Percentiles rank a stretch among this genome's conserved stretches.
phyloP scores from a whole-genome alignment of 2,797 vertebrate species.

The Silurus aristotelis region DNA sequence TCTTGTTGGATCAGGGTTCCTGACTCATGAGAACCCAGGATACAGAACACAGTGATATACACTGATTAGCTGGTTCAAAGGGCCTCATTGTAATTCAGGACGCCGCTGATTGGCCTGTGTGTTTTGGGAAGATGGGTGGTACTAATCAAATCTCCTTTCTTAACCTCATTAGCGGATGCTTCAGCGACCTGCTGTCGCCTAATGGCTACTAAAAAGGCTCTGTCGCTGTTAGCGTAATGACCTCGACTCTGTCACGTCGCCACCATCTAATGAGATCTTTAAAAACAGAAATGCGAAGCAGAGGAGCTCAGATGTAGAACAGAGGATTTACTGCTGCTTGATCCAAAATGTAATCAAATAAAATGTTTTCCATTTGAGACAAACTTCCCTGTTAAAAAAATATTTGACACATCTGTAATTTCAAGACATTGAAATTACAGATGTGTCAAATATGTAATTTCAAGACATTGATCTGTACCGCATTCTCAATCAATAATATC shows the following conservation, averaged over 20 bases:
- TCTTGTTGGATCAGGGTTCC: slow-evolving; percentile 16
- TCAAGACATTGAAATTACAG: slow-evolving; percentile 16
- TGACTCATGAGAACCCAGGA: slow-evolving; percentile 4
- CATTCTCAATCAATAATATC: not conserved
- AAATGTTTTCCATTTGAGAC: not conserved
- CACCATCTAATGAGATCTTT: slow-evolving; percentile 29
- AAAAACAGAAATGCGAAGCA: slow-evolving; percentile 10
- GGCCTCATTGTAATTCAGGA: slow-evolving; percentile 8
- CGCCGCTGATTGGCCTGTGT: slow-evolving; percentile 16
- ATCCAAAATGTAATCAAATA: slow-evolving; percentile 3
- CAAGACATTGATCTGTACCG: not conserved
- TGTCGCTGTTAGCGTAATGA: slow-evolving; percentile 31
- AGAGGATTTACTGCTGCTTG: not conserved
- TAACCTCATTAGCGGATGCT: slow-evolving; percentile 44
- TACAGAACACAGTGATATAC: not conserved
- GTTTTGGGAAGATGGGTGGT: slow-evolving; percentile 26
- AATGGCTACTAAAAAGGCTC: slow-evolving; percentile 34
- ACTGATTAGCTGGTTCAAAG: slow-evolving; percentile 5
- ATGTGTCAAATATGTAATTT: too few species aligned
- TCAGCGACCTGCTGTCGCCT: slow-evolving; percentile 27
- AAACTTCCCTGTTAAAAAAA: not conserved
- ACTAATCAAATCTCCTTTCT: slow-evolving; percentile 40
- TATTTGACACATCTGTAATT: not conserved
- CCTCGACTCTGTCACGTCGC: slow-evolving; percentile 26
- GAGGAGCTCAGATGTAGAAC: not conserved